phyloP scores from a whole-genome alignment of 1,140 invertebrate genomes.

The Lethocerus indicus region DNA sequence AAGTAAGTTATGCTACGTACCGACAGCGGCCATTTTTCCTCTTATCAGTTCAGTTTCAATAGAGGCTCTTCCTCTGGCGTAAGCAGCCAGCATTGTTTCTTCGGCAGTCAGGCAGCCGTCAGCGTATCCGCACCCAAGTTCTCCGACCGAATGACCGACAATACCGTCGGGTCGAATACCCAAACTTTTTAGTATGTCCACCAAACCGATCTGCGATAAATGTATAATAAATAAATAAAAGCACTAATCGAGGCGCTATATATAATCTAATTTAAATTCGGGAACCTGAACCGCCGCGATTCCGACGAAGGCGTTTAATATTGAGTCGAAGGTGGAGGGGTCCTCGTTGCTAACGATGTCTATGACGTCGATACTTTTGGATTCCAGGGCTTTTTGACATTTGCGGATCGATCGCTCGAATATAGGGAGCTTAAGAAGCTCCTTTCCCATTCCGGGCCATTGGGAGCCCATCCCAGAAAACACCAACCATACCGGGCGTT shows the following conservation, averaged over 20 bases:
- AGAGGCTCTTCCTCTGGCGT: slow-evolving; percentile 38
- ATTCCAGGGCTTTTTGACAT: slow-evolving; percentile 34
- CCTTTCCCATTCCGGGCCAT: slow-evolving; percentile 42
- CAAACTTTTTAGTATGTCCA: slow-evolving; percentile 51
- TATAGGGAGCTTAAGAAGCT: slow-evolving; percentile 41
- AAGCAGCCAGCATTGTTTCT: slow-evolving; percentile 63
- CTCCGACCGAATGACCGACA: slow-evolving; percentile 76
- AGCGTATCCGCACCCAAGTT: slow-evolving; percentile 78
- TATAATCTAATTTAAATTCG: neutral
- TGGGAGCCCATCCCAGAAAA: slow-evolving; percentile 52
- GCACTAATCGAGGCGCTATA: neutral
- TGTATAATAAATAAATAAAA: neutral
- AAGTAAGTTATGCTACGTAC: slow-evolving; percentile 26
- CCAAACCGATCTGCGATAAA: slow-evolving; percentile 50
- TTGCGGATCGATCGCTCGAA: slow-evolving; percentile 44
- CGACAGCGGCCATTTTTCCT: slow-evolving; percentile 36
- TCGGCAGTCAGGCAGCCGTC: slow-evolving; percentile 70
- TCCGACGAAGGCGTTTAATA: slow-evolving; percentile 46
- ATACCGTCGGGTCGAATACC: slow-evolving; percentile 66
- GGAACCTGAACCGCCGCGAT: slow-evolving; percentile 69
- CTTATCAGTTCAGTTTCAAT: slow-evolving; percentile 28
- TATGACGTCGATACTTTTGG: slow-evolving; percentile 38
- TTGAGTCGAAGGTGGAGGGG: slow-evolving; percentile 37
- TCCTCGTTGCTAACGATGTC: slow-evolving; percentile 39
- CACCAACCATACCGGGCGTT: too few relatives aligned